Base-by-base conservation (phyloP, 2,797 vertebrate species). In the Acridotheres tristis region DNA sequence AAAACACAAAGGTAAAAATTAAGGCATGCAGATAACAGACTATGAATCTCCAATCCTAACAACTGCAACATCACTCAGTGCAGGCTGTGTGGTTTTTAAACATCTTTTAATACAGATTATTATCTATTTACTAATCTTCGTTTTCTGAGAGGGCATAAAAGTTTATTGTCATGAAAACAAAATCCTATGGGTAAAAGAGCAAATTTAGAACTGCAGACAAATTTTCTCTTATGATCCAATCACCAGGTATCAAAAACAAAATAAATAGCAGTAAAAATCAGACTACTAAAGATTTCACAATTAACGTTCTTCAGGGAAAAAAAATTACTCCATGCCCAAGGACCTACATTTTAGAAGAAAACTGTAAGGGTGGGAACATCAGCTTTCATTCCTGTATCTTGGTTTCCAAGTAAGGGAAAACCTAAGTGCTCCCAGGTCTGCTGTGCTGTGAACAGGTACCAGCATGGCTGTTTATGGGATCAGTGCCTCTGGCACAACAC, bases 361-460 rank as follows among this genome's bases (percentile, higher is more conserved):
- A 29, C 6, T 32, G 1, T 16, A 67, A 83, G 11, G 7, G 7
- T 48, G 23, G 32, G 34, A 87, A 59, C 47, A 89, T 32, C 7
- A 32, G 74, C 12, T 88, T 63, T 55, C 19, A 42, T 10, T 76
- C 18, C 26, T 68, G 1, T 32, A 27, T 26, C 74, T 55, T 43
- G 19, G 19, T 29, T 85, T 72, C 38, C 51, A 71, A 25, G 34
- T 6, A 43, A 85, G 20, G 53, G 18, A 86, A 77, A 40, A 50
- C 9, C 15, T 5, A 16, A 27, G 13, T 42, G 42, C 23, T 42
- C 48, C n/a, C 85, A 74, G 34, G 42, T 19, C 32, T 27, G 29
- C 45, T 38, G n/a, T 0, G 0, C 29, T 54, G 7, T 0, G 3
- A 83, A 54, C 40, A 11, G 32, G 30, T 15, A 67, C 27, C 32